A percentile compares a stretch with the other conserved stretches of the same genome.
phyloP scores from a whole-genome alignment of 2,888 invertebrate genomes.

The Drosophila lacicola region DNA sequence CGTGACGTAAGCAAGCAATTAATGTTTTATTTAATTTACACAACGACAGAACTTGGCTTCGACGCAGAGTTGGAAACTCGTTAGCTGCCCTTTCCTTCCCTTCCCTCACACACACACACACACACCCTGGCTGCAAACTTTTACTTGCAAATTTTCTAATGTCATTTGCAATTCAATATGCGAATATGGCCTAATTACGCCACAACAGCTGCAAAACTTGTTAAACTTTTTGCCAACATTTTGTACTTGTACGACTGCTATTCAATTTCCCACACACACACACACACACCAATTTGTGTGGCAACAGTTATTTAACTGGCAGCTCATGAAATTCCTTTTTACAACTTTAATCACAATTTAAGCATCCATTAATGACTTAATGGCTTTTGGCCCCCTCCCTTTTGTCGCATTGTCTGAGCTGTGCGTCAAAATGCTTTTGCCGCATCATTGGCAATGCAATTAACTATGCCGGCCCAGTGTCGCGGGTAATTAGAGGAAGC shows the following conservation, averaged over 20 bases:
- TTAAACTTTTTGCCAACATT: constrained; percentile 24
- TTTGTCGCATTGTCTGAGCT: constrained; percentile 18
- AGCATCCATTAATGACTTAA: constrained; percentile 71
- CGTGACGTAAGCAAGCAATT: constrained; percentile 62
- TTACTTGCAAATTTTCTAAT: constrained; percentile 48
- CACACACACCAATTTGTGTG: constrained; percentile 1
- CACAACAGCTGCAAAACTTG: neutral
- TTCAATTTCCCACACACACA: constrained; percentile 33
- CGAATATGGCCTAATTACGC: constrained; percentile 63
- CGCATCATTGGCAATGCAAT: constrained; percentile 77
- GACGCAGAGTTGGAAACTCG: constrained; percentile 45
- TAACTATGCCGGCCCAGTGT: constrained; percentile 54
- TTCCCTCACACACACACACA: constrained; percentile 14
- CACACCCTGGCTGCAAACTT: constrained; percentile 30
- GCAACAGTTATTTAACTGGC: constrained; percentile 25
- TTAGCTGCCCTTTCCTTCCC: constrained; percentile 30
- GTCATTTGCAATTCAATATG: constrained; percentile 72
- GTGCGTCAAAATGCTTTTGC: constrained; percentile 68
- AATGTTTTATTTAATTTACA: constrained; percentile 70
- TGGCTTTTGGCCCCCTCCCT: constrained; percentile 43
- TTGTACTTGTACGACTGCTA: constrained; percentile 4
- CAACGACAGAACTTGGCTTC: constrained; percentile 28
- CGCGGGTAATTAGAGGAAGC: constrained; percentile 60
- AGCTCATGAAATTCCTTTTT: constrained; percentile 42
- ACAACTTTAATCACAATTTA: constrained; percentile 67